Conservation (phyloP, 2,113 vertebrate genomes). For the Thinocorus orbignyianus region DNA sequence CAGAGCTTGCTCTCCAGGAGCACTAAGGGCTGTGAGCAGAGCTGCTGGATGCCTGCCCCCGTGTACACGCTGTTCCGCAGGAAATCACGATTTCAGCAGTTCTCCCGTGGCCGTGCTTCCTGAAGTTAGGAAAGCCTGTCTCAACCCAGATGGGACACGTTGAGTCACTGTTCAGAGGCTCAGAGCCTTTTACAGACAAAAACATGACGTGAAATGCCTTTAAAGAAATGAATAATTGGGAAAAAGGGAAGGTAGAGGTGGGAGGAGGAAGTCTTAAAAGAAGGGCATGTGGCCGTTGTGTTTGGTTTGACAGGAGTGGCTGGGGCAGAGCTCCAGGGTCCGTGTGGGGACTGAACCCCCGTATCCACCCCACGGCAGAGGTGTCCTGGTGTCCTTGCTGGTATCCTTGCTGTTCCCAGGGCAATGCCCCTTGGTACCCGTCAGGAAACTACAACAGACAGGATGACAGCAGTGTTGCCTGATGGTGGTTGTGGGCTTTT, state of each 20-base stretch:
- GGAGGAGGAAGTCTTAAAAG: not conserved
- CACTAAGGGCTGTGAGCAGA: not conserved
- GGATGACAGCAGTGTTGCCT: not conserved
- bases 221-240: not conserved
- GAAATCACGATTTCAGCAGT: not conserved
- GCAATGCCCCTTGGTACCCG: fast-evolving
- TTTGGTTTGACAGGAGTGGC: not conserved
- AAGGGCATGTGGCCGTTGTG: not conserved
- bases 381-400: too few relatives aligned
- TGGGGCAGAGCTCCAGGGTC: not conserved
- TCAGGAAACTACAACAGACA: fast-evolving
- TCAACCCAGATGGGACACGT: fast-evolving
- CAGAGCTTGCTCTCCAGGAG: fast-evolving
- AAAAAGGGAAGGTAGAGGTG: not conserved
- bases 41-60: fast-evolving
- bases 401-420: not conserved
- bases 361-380: not conserved
- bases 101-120: fast-evolving
- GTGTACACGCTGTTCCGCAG: not conserved
- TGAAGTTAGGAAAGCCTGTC: not conserved
- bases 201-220: fast-evolving
- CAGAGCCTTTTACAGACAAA: not conserved
- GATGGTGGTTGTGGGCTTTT: fast-evolving
- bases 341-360: not conserved
- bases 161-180: too few relatives aligned